Conservation (phyloP, 2,797 vertebrate genomes). For the Sciurus carolinensis region DNA sequence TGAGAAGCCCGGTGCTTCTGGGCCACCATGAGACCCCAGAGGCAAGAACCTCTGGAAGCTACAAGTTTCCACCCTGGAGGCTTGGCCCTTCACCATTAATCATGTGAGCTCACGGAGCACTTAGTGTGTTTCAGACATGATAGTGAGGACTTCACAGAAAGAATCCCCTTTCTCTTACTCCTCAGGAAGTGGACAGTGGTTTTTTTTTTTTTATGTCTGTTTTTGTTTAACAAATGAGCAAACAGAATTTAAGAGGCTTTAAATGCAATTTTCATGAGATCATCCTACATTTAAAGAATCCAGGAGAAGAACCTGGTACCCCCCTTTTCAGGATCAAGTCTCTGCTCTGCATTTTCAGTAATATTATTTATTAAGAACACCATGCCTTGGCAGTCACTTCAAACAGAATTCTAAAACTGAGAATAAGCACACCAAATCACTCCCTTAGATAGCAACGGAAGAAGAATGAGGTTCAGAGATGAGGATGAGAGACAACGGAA, state of each 20-base stretch:
- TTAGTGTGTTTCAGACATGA: neutral
- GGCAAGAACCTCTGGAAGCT: accelerated
- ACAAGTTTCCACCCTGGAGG: neutral
- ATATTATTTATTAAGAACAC: accelerated
- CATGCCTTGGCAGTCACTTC: neutral
- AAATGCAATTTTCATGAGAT: neutral
- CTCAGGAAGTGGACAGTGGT: neutral
- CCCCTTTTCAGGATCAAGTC: accelerated
- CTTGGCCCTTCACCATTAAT: neutral
- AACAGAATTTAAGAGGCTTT: neutral
- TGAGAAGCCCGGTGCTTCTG: too few species aligned
- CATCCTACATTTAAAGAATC: neutral
- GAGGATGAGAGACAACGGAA: neutral
- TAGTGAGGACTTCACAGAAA: neutral
- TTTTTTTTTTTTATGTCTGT: too few species aligned
- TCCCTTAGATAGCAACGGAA: neutral
- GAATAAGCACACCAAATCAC: neutral
- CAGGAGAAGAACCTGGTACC: too few species aligned
- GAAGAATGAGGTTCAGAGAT: neutral
- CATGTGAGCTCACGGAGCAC: neutral
- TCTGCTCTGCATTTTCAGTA: neutral
- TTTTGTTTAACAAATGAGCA: neutral
- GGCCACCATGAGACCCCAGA: accelerated
- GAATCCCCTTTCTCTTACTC: neutral
- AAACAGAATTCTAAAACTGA: neutral